Conservation (phyloP, 2,797 vertebrate species). For the Spondyliosoma cantharus region DNA sequence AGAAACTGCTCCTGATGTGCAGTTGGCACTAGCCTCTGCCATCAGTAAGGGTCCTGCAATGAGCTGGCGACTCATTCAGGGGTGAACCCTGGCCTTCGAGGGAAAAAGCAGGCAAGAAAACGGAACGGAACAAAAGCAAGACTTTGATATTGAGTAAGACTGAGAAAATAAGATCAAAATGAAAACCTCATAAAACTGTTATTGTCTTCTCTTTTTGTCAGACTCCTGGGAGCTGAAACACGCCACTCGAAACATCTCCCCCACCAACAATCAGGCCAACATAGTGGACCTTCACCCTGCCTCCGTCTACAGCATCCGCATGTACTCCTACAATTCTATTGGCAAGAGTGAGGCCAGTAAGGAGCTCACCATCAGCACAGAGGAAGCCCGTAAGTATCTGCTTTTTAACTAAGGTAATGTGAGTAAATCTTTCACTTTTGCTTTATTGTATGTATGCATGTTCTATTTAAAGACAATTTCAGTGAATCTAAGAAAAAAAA, state of each 20-base stretch:
- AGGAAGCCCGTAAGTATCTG: slow-evolving; percentile 91
- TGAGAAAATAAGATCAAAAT: neutral
- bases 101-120: too few species aligned
- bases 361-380: slow-evolving; percentile 97
- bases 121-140: neutral
- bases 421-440: slow-evolving; percentile 15
- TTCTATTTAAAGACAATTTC: slow-evolving; percentile 8
- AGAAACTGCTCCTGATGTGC: too few species aligned
- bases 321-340: slow-evolving; percentile 98
- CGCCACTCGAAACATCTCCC: slow-evolving; percentile 97
- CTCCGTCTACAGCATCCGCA: slow-evolving; percentile 97
- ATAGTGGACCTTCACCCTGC: slow-evolving; percentile 98
- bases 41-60: too few species aligned
- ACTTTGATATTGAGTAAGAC: neutral
- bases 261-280: slow-evolving; percentile 98
- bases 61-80: too few species aligned
- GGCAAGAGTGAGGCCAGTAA: slow-evolving; percentile 97
- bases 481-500: slow-evolving; percentile 33
- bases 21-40: too few species aligned
- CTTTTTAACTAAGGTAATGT: neutral
- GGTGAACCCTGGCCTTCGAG: too few species aligned
- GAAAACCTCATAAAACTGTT: neutral
- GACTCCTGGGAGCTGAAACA: slow-evolving; percentile 98
- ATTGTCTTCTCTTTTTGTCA: slow-evolving; percentile 60
- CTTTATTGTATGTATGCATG: slow-evolving; percentile 7